Evolutionary conservation across 1,140 invertebrate species (phyloP), one percentile per base, ranked within the genome.

Genomic region (Pygmarrhopalites habei): DNA sequence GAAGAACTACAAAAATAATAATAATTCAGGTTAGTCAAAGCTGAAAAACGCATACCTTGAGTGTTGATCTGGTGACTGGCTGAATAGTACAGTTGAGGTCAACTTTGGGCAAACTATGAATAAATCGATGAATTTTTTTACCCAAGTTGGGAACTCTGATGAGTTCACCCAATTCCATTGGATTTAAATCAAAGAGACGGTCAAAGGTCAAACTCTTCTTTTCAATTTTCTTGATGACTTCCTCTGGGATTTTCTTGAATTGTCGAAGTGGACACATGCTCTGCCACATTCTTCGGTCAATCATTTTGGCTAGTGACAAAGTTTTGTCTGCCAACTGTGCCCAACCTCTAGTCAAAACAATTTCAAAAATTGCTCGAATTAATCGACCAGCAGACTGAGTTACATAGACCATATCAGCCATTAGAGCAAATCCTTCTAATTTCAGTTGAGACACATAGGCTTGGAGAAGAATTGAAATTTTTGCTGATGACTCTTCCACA

Each of bases 361-460:
- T 99, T 79, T 99, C 97, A 79, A 90, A 99, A 57, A 99, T 95
- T 1, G 97, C 96, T 70, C 97, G 78, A 81, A 99, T 90, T 4
- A 99, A 79, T 58, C 97, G 81, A 2, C 90, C 87, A 1, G 97
- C 97, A 4, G 94, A 98, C 77, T 99, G 97, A 0, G 96, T 98
- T 0, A 99, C 92, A 73, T 93, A 99, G 0, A 99, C 93, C 96
- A 99, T 99, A 76, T 99, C 97, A 0, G 94, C 90, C 90, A 98
- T 96, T 2, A 99, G 78, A 1, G 95, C 95, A 77, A 99, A 98
- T 15, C 96, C 95, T 76, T 99, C 96, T 39, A 99, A 78, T 77
- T 99, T 98, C 44, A 99, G 76, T 74, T 99, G 95, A 0, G 95
- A 99, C 58, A 99, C 98, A 76, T 98, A 99, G 0, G 95, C 95